phyloP scores from a whole-genome alignment of 2,113 vertebrate genomes.

The Ploceus nigricollis region DNA sequence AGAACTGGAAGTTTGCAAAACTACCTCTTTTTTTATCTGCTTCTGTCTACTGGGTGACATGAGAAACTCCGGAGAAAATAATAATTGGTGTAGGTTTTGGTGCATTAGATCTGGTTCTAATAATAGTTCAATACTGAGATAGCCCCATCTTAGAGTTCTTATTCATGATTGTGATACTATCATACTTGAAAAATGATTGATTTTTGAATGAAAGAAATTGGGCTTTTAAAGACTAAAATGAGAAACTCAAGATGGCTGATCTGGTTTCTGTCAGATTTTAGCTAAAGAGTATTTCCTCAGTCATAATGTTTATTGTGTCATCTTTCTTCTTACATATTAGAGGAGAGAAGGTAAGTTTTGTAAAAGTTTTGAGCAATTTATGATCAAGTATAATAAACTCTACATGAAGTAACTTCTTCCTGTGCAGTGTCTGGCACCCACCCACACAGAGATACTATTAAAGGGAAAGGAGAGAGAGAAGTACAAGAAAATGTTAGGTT shows the following conservation, averaged over 20 bases:
- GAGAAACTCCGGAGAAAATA: not conserved
- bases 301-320: not conserved
- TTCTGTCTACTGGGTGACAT: not conserved
- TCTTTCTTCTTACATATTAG: not conserved
- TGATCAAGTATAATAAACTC: conserved; percentile 2
- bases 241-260: not conserved
- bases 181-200: not conserved
- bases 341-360: not conserved
- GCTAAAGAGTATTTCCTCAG: not conserved
- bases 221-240: not conserved
- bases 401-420: conserved; percentile 36
- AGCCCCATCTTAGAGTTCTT: not conserved
- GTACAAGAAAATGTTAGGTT: conserved; percentile 19
- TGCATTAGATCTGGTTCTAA: not conserved
- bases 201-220: not conserved
- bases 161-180: not conserved
- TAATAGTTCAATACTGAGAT: not conserved
- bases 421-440: conserved; percentile 12
- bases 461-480: conserved; percentile 37
- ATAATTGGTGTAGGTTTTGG: not conserved
- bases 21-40: not conserved
- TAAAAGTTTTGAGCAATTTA: not conserved
- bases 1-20: not conserved
- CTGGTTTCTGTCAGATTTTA: not conserved
- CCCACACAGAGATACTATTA: conserved; percentile 25